Evolutionary conservation across 2,113 vertebrate genomes (phyloP).

Genomic region (Cyprinodon brontotheroides): DNA sequence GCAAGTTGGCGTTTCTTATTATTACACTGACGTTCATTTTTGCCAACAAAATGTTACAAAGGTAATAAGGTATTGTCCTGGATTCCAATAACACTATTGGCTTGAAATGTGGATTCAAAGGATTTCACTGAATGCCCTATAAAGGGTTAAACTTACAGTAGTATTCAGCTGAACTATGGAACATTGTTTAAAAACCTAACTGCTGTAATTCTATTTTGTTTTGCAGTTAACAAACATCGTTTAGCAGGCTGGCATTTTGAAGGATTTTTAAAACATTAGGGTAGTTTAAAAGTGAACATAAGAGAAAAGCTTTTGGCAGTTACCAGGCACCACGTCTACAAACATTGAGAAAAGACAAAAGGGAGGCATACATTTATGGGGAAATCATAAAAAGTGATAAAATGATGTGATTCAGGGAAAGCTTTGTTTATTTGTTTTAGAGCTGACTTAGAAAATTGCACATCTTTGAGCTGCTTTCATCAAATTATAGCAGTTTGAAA

Average conservation of each 20-base stretch:
- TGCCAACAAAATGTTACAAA: too few relatives aligned
- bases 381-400: neutral
- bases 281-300: neutral
- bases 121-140: too few relatives aligned
- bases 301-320: neutral
- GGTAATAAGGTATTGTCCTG: too few relatives aligned
- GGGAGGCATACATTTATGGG: neutral
- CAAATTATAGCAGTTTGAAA: neutral
- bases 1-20: too few relatives aligned
- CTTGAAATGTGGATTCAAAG: too few relatives aligned
- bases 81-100: too few relatives aligned
- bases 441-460: neutral
- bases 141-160: too few relatives aligned
- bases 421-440: neutral
- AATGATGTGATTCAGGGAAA: neutral
- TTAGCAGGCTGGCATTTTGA: neutral
- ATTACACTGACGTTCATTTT: too few relatives aligned
- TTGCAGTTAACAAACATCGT: too few relatives aligned
- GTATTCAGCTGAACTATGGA: neutral
- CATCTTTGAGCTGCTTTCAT: constrained; percentile 6
- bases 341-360: neutral
- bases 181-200: neutral
- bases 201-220: neutral
- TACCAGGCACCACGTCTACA: neutral
- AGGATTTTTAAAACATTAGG: neutral